Evolutionary conservation across 2,113 vertebrate genomes (phyloP), one percentile per base, ranked within the genome.

Genomic region (Lamprotornis superbus): DNA sequence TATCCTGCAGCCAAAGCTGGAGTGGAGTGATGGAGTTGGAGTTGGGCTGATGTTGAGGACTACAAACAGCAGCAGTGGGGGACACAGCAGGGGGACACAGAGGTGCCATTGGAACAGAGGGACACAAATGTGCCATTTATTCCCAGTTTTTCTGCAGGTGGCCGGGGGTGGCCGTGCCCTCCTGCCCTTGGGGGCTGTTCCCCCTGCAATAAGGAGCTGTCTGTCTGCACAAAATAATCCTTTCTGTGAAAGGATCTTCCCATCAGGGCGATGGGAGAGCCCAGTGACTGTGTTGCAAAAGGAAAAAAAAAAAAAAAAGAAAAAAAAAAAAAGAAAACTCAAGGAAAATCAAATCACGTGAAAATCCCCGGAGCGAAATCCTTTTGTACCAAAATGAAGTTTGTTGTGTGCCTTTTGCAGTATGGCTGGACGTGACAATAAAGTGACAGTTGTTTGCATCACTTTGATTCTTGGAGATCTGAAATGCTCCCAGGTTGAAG

Each of bases 231-330:
- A 65, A 96, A 97, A 95, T 97, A 95, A 94, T 98, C 99, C 99
- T 99, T 99, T 99, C 98, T 98, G 98, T 99, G 99, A 99, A 99
- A 99, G 99, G 99, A 98, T 98, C 96, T 80, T 91, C 96, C 95
- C 89, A 21, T 96, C 77, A 13, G 92, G 97, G 95, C 67, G 73
- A 95, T 93, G 96, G 59, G 78, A 83, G 90, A 76, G 94, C 68
- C 68, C 75, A 9, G 84, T 60, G 81, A 81, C 93, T 56, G 84
- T 46, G 93, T 96, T 97, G 93, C 95, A 53, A 88, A 96, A 96
- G 28, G 12, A 40, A 35, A 5, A 12, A 14, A 18, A 23, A 9
- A 19, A 23, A 18, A 15, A 11, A 21, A 37, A 24, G 12, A 10
- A 5, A 20, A 10, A 18, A 7, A 5, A 20, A 15, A 19, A 7